A percentile compares a stretch with the other conserved stretches of the same genome.
These are phyloP conservation scores for Macrophya annulata DNA, from an alignment of 2,888 invertebrate genomes.

Conservation along the genomic window DNA sequence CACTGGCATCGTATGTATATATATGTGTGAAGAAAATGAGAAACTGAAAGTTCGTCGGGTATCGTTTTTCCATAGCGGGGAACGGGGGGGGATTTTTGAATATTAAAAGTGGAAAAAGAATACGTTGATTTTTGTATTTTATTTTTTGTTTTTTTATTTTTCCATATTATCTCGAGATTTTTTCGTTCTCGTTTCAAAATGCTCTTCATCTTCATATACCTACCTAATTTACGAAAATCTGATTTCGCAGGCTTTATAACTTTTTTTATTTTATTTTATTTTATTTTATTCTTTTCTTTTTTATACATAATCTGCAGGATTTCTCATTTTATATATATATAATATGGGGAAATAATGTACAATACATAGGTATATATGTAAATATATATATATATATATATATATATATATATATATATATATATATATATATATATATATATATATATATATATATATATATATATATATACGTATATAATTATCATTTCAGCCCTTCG, in stretches of 20 bases:
- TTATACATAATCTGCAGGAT: not conserved
- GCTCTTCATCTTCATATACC: too few species aligned
- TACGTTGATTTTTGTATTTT: not conserved
- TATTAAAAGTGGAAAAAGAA: not conserved
- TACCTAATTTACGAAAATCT: not conserved
- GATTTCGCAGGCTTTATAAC: not conserved
- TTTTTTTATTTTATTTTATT: not conserved
- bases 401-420: too few species aligned
- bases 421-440: not conserved
- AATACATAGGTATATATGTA: too few species aligned
- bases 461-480: not conserved
- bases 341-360: too few species aligned
- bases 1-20: not conserved
- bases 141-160: not conserved
- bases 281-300: not conserved
- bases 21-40: not conserved
- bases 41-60: not conserved
- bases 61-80: not conserved
- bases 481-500: not conserved
- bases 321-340: too few species aligned
- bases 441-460: too few species aligned
- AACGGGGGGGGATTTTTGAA: not conserved
- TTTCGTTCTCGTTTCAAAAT: too few species aligned
- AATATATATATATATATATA: too few species aligned
- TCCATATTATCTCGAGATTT: too few species aligned